Percentiles rank a stretch among this genome's conserved stretches.
Conservation (phyloP, 2,113 vertebrate species). For the Pollimyrus isidori region DNA sequence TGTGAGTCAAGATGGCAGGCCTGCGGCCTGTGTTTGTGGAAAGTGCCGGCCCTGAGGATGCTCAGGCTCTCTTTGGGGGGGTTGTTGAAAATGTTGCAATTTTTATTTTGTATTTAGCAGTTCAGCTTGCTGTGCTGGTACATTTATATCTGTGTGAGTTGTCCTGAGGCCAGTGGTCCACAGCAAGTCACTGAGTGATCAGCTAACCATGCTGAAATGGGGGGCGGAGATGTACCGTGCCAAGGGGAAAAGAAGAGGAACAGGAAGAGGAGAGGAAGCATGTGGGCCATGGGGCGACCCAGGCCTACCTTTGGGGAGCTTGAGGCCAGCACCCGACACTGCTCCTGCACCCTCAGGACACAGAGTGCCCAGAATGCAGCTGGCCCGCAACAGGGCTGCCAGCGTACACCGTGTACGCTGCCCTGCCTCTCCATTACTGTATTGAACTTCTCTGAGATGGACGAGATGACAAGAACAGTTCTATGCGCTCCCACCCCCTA, state of each 20-base stretch:
- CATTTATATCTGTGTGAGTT: background rate
- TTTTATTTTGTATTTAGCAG: background rate
- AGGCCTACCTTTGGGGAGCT: background rate
- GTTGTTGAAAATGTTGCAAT: background rate
- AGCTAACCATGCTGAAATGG: background rate
- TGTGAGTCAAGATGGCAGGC: too few relatives aligned
- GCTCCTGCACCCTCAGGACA: background rate
- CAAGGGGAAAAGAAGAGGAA: background rate
- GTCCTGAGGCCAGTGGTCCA: background rate
- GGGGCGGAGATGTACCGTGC: background rate
- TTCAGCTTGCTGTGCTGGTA: background rate
- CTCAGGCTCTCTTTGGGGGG: background rate
- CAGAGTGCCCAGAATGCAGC: background rate
- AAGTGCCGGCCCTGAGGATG: background rate
- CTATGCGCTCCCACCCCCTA: slow-evolving; percentile 43
- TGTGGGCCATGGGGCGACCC: too few relatives aligned
- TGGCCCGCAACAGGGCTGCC: background rate
- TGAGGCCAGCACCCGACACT: background rate
- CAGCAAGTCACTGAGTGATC: background rate
- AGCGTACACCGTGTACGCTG: background rate
- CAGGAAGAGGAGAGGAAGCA: background rate
- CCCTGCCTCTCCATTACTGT: slow-evolving; percentile 60
- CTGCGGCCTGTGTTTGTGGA: too few relatives aligned
- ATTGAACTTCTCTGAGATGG: slow-evolving; percentile 61
- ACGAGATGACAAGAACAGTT: slow-evolving; percentile 59